These are phyloP conservation scores for Salticus scenicus DNA, from an alignment of 2,888 invertebrate genomes.

Conservation along the genomic window DNA sequence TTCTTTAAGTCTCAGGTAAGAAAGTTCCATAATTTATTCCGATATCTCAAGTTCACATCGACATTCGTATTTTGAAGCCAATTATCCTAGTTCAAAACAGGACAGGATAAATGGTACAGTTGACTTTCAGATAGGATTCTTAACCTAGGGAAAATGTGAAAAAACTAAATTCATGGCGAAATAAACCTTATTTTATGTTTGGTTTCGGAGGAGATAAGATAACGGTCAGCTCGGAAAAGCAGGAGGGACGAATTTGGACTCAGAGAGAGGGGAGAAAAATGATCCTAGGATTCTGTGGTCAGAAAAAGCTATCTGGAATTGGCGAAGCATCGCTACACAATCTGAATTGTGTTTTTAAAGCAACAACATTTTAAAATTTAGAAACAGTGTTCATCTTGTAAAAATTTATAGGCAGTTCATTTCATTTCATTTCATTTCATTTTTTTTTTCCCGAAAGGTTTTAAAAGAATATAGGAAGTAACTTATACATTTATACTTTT, in stretches of 20 bases:
- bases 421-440: too few species aligned
- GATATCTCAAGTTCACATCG: slow-evolving; percentile 42
- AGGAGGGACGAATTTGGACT: not conserved
- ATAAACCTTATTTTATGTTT: slow-evolving; percentile 63
- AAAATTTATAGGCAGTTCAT: too few species aligned
- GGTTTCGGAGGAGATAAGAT: slow-evolving; percentile 50
- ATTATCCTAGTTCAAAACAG: slow-evolving; percentile 16
- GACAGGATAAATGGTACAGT: not conserved
- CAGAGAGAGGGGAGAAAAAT: slow-evolving; percentile 28
- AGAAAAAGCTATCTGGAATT: slow-evolving; percentile 16
- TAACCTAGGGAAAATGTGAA: not conserved
- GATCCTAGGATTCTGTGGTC: slow-evolving; percentile 40
- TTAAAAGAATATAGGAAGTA: too few species aligned
- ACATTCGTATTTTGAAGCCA: slow-evolving; percentile 35
- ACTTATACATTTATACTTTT: too few species aligned
- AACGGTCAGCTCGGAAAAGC: slow-evolving; percentile 46
- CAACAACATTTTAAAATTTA: too few species aligned
- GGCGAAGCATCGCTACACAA: slow-evolving; percentile 36
- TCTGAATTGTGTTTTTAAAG: too few species aligned
- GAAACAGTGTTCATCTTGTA: too few species aligned
- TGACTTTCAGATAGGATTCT: slow-evolving; percentile 26
- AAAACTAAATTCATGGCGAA: slow-evolving; percentile 52
- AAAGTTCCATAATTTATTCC: slow-evolving; percentile 43
- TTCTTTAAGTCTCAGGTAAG: slow-evolving; percentile 13
- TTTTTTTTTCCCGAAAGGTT: too few species aligned